These are phyloP conservation scores for Sebastes melanostomus DNA, from an alignment of 2,797 vertebrate species.

Conservation along the genomic window DNA sequence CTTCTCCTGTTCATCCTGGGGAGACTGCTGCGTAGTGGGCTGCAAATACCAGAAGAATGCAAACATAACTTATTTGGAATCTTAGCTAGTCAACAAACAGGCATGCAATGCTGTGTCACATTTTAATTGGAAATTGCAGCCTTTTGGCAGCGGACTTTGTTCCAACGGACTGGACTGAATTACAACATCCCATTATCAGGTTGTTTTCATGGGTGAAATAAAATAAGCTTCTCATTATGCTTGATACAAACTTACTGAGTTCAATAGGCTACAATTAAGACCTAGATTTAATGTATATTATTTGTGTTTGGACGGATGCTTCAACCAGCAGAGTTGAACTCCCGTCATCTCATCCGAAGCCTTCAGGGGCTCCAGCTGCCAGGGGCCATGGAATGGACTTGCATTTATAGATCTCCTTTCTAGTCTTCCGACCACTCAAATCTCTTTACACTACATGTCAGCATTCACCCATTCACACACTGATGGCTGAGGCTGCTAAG, in stretches of 20 bases:
- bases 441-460: too few relatives aligned
- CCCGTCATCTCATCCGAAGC: not conserved
- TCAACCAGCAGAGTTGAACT: too few relatives aligned
- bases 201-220: not conserved
- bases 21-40: constrained; percentile 96
- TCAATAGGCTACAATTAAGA: not conserved
- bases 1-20: constrained; percentile 98
- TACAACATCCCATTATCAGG: not conserved
- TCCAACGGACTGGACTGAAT: not conserved
- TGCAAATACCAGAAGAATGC: constrained; percentile 51
- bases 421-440: too few relatives aligned
- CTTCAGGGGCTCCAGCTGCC: not conserved
- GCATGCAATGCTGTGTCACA: too few relatives aligned
- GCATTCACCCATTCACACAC: too few relatives aligned
- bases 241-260: not conserved
- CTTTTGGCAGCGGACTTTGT: not conserved
- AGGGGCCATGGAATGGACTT: too few relatives aligned
- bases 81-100: not conserved
- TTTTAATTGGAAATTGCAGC: not conserved
- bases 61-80: not conserved
- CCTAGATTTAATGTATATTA: too few relatives aligned
- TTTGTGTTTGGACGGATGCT: too few relatives aligned
- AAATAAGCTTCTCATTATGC: not conserved
- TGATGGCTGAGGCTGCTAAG: too few relatives aligned
- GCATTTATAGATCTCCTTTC: too few relatives aligned